Percentiles rank a stretch among this genome's conserved stretches.
These are phyloP conservation scores for Lymantria dispar DNA, from an alignment of 2,888 invertebrate genomes.

Conservation along the genomic window DNA sequence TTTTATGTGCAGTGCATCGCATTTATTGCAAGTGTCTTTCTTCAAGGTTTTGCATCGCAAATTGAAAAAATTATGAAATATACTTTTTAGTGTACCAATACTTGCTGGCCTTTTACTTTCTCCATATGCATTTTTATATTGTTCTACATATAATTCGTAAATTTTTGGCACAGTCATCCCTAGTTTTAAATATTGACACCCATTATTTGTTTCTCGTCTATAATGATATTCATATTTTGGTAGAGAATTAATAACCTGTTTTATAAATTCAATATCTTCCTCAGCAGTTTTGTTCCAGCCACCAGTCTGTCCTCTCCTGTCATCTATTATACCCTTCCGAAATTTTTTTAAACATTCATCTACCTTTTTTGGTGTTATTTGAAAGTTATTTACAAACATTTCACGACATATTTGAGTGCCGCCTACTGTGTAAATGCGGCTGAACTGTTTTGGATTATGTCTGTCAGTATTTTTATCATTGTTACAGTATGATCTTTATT, in stretches of 20 bases:
- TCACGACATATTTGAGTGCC: slow-evolving; percentile 2
- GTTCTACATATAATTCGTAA: slow-evolving; percentile 7
- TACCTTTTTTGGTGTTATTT: slow-evolving; percentile 6
- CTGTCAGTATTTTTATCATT: slow-evolving; percentile 3
- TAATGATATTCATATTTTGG: slow-evolving; percentile 13
- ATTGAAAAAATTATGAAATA: slow-evolving; percentile 9
- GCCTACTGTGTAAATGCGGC: slow-evolving; percentile 3
- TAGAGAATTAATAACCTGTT: background rate
- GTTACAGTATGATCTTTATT: slow-evolving; percentile 1
- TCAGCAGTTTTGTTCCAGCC: no score
- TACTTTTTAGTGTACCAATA: slow-evolving; percentile 3
- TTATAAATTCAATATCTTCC: no score
- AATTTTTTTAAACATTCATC: background rate
- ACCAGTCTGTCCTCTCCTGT: no score
- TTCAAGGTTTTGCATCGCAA: slow-evolving; percentile 13
- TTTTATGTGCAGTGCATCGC: slow-evolving; percentile 7
- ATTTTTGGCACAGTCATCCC: slow-evolving; percentile 13
- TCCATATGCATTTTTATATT: slow-evolving; percentile 2
- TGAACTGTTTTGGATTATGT: slow-evolving; percentile 1
- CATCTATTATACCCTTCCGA: no score
- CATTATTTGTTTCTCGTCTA: slow-evolving; percentile 3
- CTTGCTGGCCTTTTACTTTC: slow-evolving; percentile 4
- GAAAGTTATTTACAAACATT: slow-evolving; percentile 7
- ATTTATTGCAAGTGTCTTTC: slow-evolving; percentile 14
- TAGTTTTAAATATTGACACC: slow-evolving; percentile 7